These are phyloP conservation scores for Tineola bisselliella DNA, from an alignment of 2,888 invertebrate genomes.

Conservation along the genomic window DNA sequence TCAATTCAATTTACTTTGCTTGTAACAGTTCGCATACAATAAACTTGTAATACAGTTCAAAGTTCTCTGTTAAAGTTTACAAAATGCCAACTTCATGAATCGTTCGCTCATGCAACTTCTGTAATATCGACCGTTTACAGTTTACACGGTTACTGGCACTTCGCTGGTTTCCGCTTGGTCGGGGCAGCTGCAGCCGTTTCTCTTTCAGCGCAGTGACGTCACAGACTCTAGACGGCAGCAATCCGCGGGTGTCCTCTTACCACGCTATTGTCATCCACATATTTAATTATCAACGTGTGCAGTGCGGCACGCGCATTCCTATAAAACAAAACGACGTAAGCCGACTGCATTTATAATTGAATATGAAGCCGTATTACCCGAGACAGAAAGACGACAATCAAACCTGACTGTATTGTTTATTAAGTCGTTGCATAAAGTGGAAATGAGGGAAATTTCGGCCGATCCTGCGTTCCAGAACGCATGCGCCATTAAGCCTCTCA, in stretches of 20 bases:
- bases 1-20: background rate
- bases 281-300: conserved; percentile 66
- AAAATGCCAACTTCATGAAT: background rate
- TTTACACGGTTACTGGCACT: too few relatives aligned
- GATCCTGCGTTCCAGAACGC: conserved; percentile 53
- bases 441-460: conserved; percentile 49
- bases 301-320: conserved; percentile 55
- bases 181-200: conserved; percentile 23
- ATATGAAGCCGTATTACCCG: background rate
- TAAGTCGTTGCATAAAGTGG: conserved; percentile 8
- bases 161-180: background rate
- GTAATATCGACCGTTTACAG: background rate
- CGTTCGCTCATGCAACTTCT: background rate
- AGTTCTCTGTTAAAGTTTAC: background rate
- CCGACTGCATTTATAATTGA: background rate
- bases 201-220: conserved; percentile 51
- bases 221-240: conserved; percentile 25
- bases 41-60: background rate
- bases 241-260: conserved; percentile 42
- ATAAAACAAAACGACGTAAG: background rate
- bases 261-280: conserved; percentile 61
- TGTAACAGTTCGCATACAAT: background rate
- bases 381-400: background rate
- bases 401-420: background rate
- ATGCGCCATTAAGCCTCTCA: conserved; percentile 46